Evolutionary conservation across 2,797 vertebrate species (phyloP), one percentile per base, ranked within the genome.

Genomic region (Bovichtus diacanthus): DNA sequence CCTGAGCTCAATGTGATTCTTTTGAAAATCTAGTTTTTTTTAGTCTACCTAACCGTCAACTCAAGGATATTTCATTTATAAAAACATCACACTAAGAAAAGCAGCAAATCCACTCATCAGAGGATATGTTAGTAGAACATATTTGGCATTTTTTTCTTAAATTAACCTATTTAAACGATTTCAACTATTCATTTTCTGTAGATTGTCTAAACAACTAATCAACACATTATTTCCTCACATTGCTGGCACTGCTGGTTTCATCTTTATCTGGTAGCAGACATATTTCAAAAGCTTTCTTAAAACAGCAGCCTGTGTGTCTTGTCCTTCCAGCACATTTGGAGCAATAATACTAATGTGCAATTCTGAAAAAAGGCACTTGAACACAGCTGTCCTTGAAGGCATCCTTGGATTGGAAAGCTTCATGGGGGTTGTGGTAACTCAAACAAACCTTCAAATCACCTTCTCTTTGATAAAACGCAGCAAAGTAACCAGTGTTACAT

Each of bases 311-410:
- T 56, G 36, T 36, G 21, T 19, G 27, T 62, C 27, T 68, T 46
- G n/a, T 58, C 25, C 56, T 50, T 68, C 3, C 19, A 12, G 38
- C 38, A 36, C 58, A 46, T 31, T 1, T 4, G 19, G 39, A 53
- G 19, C 43, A 66, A 36, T 36, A 23, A 65, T 46, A 25, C 38
- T 61, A 23, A 55, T 23, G 51, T 64, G 43, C 34, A 51, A 2
- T 49, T 66, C 25, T 67, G 43, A 66, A 55, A 46, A 69, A 55
- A 74, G 50, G 19, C 34, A 54, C 11, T 61, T 55, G n/a, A 62
- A 18, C 36, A 58, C 25, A n/a, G 41, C 27, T 55, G 63, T 67
- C 80, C 64, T 85, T 80, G 68, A 77, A 61, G 27, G 23, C 21
- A 61, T 58, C 43, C 34, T 12, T 63, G 16, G 23, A 60, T 21